Conservation (phyloP, 2,888 invertebrate species). For the Drosophila subquinaria region DNA sequence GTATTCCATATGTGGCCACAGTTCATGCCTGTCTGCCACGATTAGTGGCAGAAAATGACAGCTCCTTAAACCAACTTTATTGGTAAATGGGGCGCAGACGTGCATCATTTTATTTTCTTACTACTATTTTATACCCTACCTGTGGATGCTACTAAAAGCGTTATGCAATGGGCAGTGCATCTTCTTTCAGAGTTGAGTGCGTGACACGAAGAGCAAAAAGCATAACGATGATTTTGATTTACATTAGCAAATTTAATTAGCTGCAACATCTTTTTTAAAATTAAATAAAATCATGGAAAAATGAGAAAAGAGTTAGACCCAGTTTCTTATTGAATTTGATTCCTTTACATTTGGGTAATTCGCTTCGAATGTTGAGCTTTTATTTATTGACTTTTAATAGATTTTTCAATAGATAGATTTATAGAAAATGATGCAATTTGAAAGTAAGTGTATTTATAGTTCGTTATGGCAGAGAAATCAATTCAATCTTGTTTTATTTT, state of each 20-base stretch:
- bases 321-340: no score
- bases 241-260: no score
- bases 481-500: constrained; percentile 23
- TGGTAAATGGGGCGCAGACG: constrained; percentile 67
- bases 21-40: constrained; percentile 70
- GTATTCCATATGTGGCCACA: constrained; percentile 59
- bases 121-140: constrained; percentile 7
- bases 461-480: background rate
- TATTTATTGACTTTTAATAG: no score
- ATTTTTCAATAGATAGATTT: background rate
- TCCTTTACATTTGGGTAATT: no score
- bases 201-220: no score
- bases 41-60: constrained; percentile 60
- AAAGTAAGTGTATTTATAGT: constrained; percentile 5
- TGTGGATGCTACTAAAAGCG: background rate
- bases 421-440: background rate
- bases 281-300: no score
- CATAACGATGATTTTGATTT: no score
- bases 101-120: constrained; percentile 44
- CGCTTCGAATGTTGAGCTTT: no score
- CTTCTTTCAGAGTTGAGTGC: no score
- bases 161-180: no score
- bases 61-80: constrained; percentile 69
- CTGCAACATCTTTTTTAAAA: no score
- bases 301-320: no score